Evolutionary conservation across 1,140 invertebrate species (phyloP).

Genomic region (Dendrolimus punctatus): DNA sequence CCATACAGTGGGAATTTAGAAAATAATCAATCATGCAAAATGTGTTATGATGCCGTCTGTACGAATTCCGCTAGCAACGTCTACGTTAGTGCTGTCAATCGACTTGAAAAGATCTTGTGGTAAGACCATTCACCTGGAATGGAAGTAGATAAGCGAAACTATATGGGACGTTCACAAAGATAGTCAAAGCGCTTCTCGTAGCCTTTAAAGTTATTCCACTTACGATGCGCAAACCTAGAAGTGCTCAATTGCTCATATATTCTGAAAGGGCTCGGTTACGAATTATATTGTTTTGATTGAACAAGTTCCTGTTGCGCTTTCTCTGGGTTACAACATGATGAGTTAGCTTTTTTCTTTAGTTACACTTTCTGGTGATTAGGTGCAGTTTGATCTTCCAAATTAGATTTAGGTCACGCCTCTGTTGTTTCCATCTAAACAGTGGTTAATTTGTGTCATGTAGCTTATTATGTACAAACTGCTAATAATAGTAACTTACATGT

Average conservation of each 20-base stretch:
- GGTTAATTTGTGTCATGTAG: too few species aligned
- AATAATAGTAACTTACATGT: too few species aligned
- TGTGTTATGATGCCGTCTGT: slow-evolving; percentile 11
- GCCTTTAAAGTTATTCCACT: slow-evolving; percentile 44
- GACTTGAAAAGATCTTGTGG: slow-evolving; percentile 30
- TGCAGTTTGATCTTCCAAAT: too few species aligned
- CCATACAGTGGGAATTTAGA: slow-evolving; percentile 8
- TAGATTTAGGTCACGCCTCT: too few species aligned
- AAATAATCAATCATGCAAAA: slow-evolving; percentile 7
- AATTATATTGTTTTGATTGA: slow-evolving; percentile 16
- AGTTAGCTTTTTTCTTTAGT: too few species aligned
- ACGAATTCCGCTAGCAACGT: not conserved
- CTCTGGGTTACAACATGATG: not conserved
- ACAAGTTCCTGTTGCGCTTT: slow-evolving; percentile 5
- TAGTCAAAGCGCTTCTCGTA: slow-evolving; percentile 36
- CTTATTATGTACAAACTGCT: too few species aligned
- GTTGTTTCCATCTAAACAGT: too few species aligned
- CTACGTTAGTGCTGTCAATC: slow-evolving; percentile 12
- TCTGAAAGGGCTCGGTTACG: slow-evolving; percentile 18
- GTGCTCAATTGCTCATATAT: slow-evolving; percentile 16
- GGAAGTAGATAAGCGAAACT: slow-evolving; percentile 43
- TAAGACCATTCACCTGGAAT: slow-evolving; percentile 51
- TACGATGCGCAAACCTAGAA: slow-evolving; percentile 28
- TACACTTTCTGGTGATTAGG: too few species aligned
- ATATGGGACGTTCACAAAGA: slow-evolving; percentile 44